These are phyloP conservation scores for Xiphorhynchus erythropygius DNA, from an alignment of 2,797 vertebrate species.

Conservation along the genomic window DNA sequence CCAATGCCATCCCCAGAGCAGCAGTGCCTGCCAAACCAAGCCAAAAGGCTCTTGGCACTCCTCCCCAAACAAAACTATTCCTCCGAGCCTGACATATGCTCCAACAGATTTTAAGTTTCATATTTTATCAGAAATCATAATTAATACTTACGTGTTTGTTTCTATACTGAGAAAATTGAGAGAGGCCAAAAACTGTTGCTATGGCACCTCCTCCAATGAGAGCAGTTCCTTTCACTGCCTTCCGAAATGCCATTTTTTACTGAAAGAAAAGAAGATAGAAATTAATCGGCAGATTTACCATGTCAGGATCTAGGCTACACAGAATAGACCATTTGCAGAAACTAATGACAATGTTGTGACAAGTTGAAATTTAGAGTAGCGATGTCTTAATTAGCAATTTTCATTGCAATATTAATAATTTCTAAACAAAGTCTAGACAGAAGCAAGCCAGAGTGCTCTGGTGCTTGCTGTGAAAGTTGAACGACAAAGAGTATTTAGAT, in stretches of 20 bases:
- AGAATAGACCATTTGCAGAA: conserved; percentile 10
- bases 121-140: conserved; percentile 46
- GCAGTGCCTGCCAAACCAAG: neutral
- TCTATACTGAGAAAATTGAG: conserved; percentile 88
- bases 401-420: neutral
- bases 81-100: conserved; percentile 6
- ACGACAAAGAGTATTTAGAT: neutral
- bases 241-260: conserved; percentile 91
- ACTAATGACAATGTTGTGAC: conserved; percentile 19
- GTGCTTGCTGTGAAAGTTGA: neutral
- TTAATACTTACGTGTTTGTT: conserved; percentile 83
- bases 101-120: conserved; percentile 56
- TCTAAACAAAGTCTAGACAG: conserved; percentile 45
- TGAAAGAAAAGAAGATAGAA: conserved; percentile 46
- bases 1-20: conserved; percentile 12
- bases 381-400: neutral
- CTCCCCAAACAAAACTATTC: neutral
- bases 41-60: neutral
- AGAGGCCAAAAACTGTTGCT: conserved; percentile 85
- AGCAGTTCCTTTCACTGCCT: conserved; percentile 84
- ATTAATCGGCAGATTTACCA: conserved; percentile 48
- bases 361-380: neutral
- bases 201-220: conserved; percentile 87
- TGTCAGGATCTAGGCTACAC: neutral
- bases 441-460: neutral